Base-by-base conservation (phyloP, 1,140 invertebrate species). In the Caenorhabditis briggsae region DNA sequence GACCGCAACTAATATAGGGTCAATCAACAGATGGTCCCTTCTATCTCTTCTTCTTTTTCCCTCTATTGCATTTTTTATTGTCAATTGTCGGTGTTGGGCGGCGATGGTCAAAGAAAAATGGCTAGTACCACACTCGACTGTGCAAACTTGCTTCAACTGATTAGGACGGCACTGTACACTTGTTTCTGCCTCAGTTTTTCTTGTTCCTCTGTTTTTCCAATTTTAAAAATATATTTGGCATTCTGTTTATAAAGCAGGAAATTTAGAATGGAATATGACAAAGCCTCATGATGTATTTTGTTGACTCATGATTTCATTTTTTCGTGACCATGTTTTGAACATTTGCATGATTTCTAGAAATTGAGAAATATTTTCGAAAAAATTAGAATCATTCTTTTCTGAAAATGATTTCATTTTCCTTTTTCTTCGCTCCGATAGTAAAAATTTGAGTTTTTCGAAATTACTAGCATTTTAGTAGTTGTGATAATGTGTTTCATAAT, bases 21-120 rank as follows among this genome's bases (percentile, higher is more conserved):
- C 70, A 78, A 50, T 50, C 70, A 50, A 78, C 70, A 78, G 70
- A 50, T 78, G 70, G 70, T 78, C 70, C 70, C 14, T 16, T 18
- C 41, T n/a, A 58, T 46, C 64, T 64, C 12, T n/a, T 46, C 46
- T 12, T 46, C 5, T 78, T 53, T 23, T 78, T 20, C 12, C 12
- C 11, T 9, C 12, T 33, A 25, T 53, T 53, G 2, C 16, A 53
- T 16, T 53, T 70, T 78, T 53, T 78, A 78, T 78, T 78, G n/a
- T 8, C 14, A 18, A 11, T 46, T 70, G 14, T 16, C 59, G 11
- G 20, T 78, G 20, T 78, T 33, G 33, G 70, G n/a, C 70, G 70
- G 70, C n/a, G 11, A 53, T 16, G n/a, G 8, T 50, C 70, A 78
- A 78, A 78, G n/a, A n/a, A 70, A 59, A 78, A 78, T 7, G 11